These are phyloP conservation scores for Cuculus canorus DNA, from an alignment of 2,797 vertebrate genomes.

Conservation along the genomic window DNA sequence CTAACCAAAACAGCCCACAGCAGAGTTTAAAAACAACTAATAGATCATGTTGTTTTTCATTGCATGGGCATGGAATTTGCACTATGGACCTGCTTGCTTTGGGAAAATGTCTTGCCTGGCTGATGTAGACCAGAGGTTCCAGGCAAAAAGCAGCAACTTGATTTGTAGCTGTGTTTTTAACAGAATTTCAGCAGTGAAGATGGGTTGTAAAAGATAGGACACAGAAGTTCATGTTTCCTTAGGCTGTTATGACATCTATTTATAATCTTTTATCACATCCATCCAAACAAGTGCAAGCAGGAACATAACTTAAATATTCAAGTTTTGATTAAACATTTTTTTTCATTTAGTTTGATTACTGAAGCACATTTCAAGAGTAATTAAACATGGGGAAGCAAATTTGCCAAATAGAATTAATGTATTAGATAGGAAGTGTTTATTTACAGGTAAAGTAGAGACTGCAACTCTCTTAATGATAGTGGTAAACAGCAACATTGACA, in stretches of 20 bases:
- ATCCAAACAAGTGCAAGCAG: neutral
- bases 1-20: neutral
- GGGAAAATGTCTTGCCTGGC: conserved; percentile 12
- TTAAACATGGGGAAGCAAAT: neutral
- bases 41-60: neutral
- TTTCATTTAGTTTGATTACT: neutral
- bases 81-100: neutral
- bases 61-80: neutral
- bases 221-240: neutral
- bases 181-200: conserved; percentile 13
- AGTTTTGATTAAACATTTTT: neutral
- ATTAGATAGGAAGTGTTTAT: neutral
- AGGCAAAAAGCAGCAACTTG: neutral
- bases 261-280: neutral
- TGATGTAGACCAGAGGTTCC: neutral
- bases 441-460: neutral
- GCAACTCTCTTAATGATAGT: neutral
- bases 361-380: neutral
- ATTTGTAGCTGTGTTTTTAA: conserved; percentile 38
- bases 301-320: neutral
- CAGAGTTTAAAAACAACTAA: neutral
- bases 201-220: conserved; percentile 1
- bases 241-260: conserved; percentile 34
- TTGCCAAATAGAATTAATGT: neutral
- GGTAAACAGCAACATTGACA: neutral